Base-by-base conservation (phyloP, 2,888 invertebrate species). In the Andrena haemorrhoa region DNA sequence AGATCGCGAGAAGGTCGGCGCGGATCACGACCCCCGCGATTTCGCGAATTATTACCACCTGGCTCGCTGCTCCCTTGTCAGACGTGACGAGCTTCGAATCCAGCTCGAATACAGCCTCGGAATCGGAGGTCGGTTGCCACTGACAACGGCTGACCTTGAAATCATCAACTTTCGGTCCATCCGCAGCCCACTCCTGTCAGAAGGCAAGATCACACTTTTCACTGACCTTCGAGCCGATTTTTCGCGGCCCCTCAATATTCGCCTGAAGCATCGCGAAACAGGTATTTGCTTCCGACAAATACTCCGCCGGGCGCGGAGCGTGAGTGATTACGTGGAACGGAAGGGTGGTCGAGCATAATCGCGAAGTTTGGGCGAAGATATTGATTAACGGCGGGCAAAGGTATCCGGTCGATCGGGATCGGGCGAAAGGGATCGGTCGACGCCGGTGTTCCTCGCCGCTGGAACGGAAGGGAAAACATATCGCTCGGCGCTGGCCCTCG, bases 11-110 rank as follows among this genome's bases (percentile, higher is more conserved):
- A 35, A 71, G 75, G 83, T 82, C 75, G 47, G 56, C 35, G 7
- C 7, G 73, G 77, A 68, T 72, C 82, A 69, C 58, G 79, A 86
- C 76, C 87, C 41, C 65, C 33, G 61, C 80, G 79, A 87, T 87
- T 86, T 87, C 78, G 80, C 87, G 76, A 84, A 68, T 80, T 86
- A 82, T 82, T 87, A 80, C 86, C 82, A 75, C 73, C 60, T 73
- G 66, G 51, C 75, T 71, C 68, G 79, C 72, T 70, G 56, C 73
- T 64, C 51, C 69, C 47, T 74, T 72, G 64, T 58, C 69, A 65
- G 29, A 75, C 75, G 74, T 82, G 79, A 86, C 70, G 70, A 31
- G 10, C 51, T 31, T 61, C 53, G 72, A 72, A 31, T 68, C 29
- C 16, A 20, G 20, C 41, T 41, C 0, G 53, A 53, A 53, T 2